Percentiles rank a stretch among this genome's conserved stretches.
These are phyloP conservation scores for Homarus gammarus DNA, from an alignment of 2,888 invertebrate genomes.

Conservation along the genomic window DNA sequence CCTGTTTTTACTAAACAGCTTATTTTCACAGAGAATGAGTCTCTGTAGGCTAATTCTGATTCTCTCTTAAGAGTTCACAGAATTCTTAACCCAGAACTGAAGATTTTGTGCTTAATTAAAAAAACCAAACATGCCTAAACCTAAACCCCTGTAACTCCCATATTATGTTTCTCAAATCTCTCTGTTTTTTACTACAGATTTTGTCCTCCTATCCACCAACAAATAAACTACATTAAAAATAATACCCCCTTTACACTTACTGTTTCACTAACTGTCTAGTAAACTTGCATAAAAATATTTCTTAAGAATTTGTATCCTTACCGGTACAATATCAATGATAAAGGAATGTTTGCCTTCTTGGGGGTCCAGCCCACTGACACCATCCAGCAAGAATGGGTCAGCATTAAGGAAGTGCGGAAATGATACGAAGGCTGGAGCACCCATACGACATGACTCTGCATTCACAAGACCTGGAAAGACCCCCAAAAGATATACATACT, in stretches of 20 bases:
- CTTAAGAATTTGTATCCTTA: conserved; percentile 77
- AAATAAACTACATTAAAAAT: neutral
- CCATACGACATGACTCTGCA: conserved; percentile 80
- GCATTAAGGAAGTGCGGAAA: conserved; percentile 90
- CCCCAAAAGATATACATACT: too few species aligned
- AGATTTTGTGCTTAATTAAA: too few species aligned
- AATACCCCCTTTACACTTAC: neutral
- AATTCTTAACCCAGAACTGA: too few species aligned
- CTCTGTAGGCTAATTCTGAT: too few species aligned
- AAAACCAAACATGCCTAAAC: too few species aligned
- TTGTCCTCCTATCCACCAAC: neutral
- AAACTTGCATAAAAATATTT: neutral
- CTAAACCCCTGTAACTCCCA: too few species aligned
- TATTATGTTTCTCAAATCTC: too few species aligned
- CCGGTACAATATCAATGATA: conserved; percentile 88
- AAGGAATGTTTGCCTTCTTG: conserved; percentile 85
- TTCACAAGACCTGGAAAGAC: conserved; percentile 64
- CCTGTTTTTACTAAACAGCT: too few species aligned
- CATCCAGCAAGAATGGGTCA: conserved; percentile 84
- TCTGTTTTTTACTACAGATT: too few species aligned
- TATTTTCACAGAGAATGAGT: too few species aligned
- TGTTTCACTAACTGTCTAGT: neutral
- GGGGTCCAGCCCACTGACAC: conserved; percentile 86
- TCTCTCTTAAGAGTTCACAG: too few species aligned
- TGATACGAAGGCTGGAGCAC: conserved; percentile 89